Base-by-base conservation (phyloP, 2,888 invertebrate species). In the Nymphalis urticae region DNA sequence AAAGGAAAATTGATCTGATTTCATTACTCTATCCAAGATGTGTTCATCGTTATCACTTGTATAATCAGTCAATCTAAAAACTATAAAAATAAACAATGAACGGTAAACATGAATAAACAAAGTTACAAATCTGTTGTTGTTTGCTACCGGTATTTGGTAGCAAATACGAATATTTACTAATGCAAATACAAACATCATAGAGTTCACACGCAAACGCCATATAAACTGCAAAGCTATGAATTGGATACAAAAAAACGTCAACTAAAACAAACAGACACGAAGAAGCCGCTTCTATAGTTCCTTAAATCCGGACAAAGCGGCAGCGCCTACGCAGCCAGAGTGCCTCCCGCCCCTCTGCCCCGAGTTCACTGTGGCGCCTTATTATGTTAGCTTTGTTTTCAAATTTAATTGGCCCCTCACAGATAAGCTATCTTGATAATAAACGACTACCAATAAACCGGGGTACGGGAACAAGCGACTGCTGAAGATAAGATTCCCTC, bases 301-400 rank as follows among this genome's bases (percentile, higher is more conserved):
- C 74, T 84, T 82, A 83, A 87, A 85, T 86, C 85, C 83, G 85
- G 87, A 85, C 87, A 87, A 88, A 88, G 85, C 85, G 84, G 80
- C 70, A 70, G 88, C 88, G 88, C 89, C 90, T 89, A 89, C 90
- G 88, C 89, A 87, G 58, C 42, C 36, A 42, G 58, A 32, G 19
- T n/a, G 78, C 68, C 73, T 75, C 74, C 72, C 72, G 70, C 72
- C 73, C 68, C 72, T 60, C 72, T 13, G 42, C 42, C 42, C 73
- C 80, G 80, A 83, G 83, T 82, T 84, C 83, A 82, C 82, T 89
- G 66, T 73, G 89, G 89, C 90, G 90, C 92, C 89, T 91, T 91
- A 91, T 90, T 90, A 90, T 89, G 90, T 89, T 92, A 90, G 90
- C 91, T 91, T 92, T 92, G 92, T 92, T 91, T 92, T 91, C 88